Evolutionary conservation across 2,113 vertebrate species (phyloP).

Genomic region (Nesoenas mayeri): DNA sequence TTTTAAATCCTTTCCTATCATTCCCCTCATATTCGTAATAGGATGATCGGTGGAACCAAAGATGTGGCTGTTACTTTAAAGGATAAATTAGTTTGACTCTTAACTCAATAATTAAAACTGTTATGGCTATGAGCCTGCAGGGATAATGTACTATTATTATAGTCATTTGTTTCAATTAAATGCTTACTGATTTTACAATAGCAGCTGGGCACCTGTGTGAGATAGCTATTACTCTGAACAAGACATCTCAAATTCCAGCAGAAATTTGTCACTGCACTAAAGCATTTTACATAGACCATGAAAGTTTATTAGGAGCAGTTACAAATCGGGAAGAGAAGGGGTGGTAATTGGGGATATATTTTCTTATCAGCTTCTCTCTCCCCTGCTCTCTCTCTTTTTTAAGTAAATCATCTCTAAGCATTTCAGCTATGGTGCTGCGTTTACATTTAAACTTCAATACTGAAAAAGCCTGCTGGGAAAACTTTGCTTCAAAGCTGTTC

Average conservation of each 20-base stretch:
- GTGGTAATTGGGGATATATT: conserved; percentile 54
- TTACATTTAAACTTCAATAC: conserved; percentile 51
- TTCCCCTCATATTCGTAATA: conserved; percentile 58
- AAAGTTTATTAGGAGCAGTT: conserved; percentile 79
- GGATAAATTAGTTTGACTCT: conserved; percentile 93
- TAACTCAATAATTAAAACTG: conserved; percentile 99
- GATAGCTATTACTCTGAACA: conserved; percentile 95
- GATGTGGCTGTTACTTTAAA: conserved; percentile 86
- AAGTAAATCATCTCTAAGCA: conserved; percentile 62
- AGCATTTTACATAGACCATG: conserved; percentile 73
- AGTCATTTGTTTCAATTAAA: conserved; percentile 99
- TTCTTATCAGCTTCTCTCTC: conserved; percentile 57
- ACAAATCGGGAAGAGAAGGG: conserved; percentile 44
- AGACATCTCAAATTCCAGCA: conserved; percentile 91
- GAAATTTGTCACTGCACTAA: conserved; percentile 77
- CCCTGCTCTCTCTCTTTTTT: conserved; percentile 1
- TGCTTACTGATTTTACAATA: conserved; percentile 99
- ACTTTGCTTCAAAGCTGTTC: not conserved
- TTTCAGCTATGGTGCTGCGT: conserved; percentile 41
- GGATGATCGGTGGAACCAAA: conserved; percentile 72
- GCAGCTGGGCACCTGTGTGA: conserved; percentile 96
- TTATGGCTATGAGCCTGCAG: conserved; percentile 93
- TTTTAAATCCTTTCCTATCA: conserved; percentile 60
- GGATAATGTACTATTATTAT: conserved; percentile 99
- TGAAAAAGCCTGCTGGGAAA: conserved; percentile 32